Evolutionary conservation across 2,888 invertebrate species (phyloP).

Genomic region (Bedellia somnulentella): DNA sequence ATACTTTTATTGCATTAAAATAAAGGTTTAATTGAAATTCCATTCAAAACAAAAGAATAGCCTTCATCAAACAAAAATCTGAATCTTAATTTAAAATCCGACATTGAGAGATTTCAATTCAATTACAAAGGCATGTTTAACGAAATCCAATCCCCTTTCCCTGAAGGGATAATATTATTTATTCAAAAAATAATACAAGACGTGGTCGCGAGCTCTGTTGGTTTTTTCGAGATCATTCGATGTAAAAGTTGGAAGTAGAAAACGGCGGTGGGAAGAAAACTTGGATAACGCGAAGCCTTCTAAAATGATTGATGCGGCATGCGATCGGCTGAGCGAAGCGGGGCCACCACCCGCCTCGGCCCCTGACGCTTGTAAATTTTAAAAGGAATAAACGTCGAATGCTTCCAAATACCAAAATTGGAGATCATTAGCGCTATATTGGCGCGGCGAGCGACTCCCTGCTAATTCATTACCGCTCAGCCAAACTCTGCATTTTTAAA

Average conservation of each 20-base stretch:
- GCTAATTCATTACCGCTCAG: constrained; percentile 36
- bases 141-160: constrained; percentile 61
- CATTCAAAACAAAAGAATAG: constrained; percentile 45
- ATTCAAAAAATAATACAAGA: constrained; percentile 61
- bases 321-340: constrained; percentile 4
- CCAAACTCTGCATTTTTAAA: constrained; percentile 25
- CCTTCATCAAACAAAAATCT: constrained; percentile 44
- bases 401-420: constrained; percentile 45
- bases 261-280: constrained; percentile 50
- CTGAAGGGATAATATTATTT: constrained; percentile 59
- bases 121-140: constrained; percentile 63
- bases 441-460: constrained; percentile 23
- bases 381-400: constrained; percentile 58
- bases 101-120: constrained; percentile 63
- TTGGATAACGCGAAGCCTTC: constrained; percentile 59
- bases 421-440: constrained; percentile 53
- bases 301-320: constrained; percentile 57
- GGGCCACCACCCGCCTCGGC: background rate
- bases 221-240: constrained; percentile 56
- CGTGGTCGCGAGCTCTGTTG: constrained; percentile 47
- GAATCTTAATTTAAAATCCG: constrained; percentile 59
- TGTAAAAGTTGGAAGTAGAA: constrained; percentile 47
- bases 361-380: constrained; percentile 24
- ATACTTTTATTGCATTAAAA: too few species aligned
- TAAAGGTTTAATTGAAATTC: constrained; percentile 40